These are phyloP conservation scores for Knipowitschia caucasica DNA, from an alignment of 2,797 vertebrate species.

Conservation along the genomic window DNA sequence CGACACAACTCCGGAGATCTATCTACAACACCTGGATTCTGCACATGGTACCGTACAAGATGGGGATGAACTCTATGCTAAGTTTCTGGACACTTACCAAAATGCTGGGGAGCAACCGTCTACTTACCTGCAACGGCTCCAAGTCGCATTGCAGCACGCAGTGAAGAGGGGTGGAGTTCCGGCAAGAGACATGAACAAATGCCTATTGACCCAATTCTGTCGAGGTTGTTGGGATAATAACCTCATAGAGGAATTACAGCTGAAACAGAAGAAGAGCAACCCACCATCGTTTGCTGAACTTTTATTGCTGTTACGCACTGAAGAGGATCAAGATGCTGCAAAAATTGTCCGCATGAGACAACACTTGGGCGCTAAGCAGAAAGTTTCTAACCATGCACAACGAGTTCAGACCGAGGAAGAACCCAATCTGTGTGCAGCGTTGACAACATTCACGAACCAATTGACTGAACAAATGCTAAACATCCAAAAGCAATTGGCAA, in stretches of 20 bases:
- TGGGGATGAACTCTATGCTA: slow-evolving; percentile 27
- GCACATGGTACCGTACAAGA: slow-evolving; percentile 26
- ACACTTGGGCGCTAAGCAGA: neutral
- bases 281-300: neutral
- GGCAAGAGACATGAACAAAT: neutral
- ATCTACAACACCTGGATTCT: slow-evolving; percentile 17
- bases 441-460: neutral
- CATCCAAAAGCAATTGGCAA: neutral
- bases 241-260: neutral
- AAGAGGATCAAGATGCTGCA: neutral
- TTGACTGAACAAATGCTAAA: neutral
- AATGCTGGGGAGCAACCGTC: slow-evolving; percentile 19
- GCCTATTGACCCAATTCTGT: no score
- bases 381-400: neutral
- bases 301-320: neutral
- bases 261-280: neutral
- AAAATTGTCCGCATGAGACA: neutral
- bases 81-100: slow-evolving; percentile 12
- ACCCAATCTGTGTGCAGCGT: neutral
- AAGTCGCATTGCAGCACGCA: neutral
- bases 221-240: slow-evolving; percentile 3
- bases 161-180: neutral
- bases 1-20: neutral
- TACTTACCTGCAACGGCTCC: slow-evolving; percentile 8
- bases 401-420: neutral